Conservation (phyloP, 2,113 vertebrate species). For the Urocolius indicus region DNA sequence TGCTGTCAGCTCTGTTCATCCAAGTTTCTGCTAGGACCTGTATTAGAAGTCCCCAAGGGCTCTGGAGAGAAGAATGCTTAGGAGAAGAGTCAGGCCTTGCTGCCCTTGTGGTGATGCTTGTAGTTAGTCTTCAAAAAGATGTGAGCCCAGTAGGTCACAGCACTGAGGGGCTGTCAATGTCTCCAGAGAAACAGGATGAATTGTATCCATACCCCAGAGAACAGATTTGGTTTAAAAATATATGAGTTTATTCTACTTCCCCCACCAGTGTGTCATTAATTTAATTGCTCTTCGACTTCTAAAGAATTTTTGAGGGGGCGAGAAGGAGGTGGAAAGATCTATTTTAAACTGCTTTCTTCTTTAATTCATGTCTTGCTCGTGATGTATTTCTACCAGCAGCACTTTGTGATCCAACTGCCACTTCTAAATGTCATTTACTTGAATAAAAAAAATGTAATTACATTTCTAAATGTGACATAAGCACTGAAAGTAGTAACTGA, state of each 20-base stretch:
- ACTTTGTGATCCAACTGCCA: not conserved
- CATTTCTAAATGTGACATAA: not conserved
- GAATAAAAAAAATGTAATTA: constrained; percentile 10
- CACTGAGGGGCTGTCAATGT: accelerated
- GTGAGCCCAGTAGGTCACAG: not conserved
- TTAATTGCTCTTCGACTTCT: not conserved
- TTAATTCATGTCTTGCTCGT: not conserved
- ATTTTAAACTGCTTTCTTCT: constrained; percentile 11
- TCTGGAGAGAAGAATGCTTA: not conserved
- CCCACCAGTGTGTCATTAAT: not conserved
- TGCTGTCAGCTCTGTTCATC: not conserved
- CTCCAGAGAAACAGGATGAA: not conserved
- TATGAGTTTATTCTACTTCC: not conserved
- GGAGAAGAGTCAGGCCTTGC: not conserved
- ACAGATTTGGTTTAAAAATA: not conserved
- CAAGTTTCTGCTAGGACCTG: not conserved
- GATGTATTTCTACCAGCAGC: not conserved
- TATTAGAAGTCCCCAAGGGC: not conserved
- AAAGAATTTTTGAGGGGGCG: not conserved
- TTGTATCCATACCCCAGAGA: not conserved
- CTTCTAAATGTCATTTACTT: constrained; percentile 40
- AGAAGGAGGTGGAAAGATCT: not conserved
- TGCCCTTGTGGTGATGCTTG: accelerated
- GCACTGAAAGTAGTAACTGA: not conserved
- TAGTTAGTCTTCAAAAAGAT: not conserved